Conservation (phyloP, 2,113 vertebrate genomes). For the Rhea pennata region DNA sequence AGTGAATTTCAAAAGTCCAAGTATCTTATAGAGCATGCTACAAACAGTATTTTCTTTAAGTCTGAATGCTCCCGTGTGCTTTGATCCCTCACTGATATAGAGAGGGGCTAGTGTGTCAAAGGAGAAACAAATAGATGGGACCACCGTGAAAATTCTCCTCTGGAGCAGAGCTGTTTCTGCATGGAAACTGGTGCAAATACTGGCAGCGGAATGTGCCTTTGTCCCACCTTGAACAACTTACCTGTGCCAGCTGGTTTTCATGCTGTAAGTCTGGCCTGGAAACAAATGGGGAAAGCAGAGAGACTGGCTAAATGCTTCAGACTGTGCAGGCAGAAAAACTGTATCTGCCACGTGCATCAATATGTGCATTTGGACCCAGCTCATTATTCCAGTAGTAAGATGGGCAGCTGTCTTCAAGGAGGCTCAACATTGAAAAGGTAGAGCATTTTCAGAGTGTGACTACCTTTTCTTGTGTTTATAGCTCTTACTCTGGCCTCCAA, state of each 20-base stretch:
- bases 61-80: not conserved
- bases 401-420: not conserved
- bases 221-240: not conserved
- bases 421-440: not conserved
- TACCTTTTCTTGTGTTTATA: not conserved
- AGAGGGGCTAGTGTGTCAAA: not conserved
- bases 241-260: not conserved
- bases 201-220: not conserved
- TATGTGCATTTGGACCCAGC: rapidly evolving
- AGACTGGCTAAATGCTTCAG: not conserved
- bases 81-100: not conserved
- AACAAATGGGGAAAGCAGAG: not conserved
- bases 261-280: not conserved
- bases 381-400: not conserved
- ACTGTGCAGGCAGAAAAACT: not conserved
- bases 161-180: not conserved
- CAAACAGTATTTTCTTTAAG: not conserved
- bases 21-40: not conserved
- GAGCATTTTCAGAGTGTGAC: not conserved
- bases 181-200: not conserved
- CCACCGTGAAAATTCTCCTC: not conserved
- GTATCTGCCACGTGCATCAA: not conserved
- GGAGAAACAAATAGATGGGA: not conserved
- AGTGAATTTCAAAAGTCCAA: not conserved
- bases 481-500: not conserved